Evolutionary conservation across 2,113 vertebrate species (phyloP).

Genomic region (Aldabrachelys gigantea): DNA sequence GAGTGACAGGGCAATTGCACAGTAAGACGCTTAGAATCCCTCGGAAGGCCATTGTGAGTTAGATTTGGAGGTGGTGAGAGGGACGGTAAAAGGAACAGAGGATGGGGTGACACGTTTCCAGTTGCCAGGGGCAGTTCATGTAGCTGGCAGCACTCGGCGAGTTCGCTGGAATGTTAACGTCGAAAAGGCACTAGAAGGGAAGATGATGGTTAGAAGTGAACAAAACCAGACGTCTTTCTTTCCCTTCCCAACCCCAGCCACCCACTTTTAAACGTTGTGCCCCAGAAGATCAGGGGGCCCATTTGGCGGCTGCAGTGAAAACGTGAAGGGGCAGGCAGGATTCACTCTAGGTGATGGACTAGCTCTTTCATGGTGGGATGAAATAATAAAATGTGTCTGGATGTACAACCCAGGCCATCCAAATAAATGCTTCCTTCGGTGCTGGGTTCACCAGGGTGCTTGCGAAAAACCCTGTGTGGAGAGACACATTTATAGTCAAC

Average conservation of each 20-base stretch:
- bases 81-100: background rate
- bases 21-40: background rate
- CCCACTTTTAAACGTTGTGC: background rate
- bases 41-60: background rate
- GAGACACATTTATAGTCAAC: background rate
- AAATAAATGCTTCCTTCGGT: background rate
- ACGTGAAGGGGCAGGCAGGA: background rate
- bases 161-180: background rate
- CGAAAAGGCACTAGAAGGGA: background rate
- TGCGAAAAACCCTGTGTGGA: background rate
- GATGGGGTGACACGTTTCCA: background rate
- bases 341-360: background rate
- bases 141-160: rapidly evolving
- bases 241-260: rapidly evolving
- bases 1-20: background rate
- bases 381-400: background rate
- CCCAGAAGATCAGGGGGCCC: background rate
- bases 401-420: background rate
- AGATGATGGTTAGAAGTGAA: background rate
- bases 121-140: background rate
- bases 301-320: background rate
- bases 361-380: background rate
- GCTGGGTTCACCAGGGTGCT: background rate
- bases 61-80: background rate
- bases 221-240: background rate